Evolutionary conservation across 2,113 vertebrate species (phyloP), one percentile per base, ranked within the genome.

Genomic region (Neoarius graeffei): DNA sequence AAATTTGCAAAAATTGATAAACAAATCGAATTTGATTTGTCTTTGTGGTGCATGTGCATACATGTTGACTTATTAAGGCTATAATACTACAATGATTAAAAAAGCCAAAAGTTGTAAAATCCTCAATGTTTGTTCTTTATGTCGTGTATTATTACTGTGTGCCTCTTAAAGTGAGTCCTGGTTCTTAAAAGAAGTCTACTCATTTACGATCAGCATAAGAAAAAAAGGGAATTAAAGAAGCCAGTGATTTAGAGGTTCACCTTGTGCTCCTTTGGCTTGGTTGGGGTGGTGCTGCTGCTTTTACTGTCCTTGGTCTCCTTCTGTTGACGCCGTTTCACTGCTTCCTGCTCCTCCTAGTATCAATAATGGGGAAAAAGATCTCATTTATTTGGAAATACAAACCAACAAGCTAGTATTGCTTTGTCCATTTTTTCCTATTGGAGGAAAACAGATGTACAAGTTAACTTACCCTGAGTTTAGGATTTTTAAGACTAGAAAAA

Each of bases 401-500:
- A 59, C 13, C 14, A 35, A 76, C 0, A 57, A 6, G 25, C 79
- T 59, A 17, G n/a, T 27, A 57, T 56, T 17, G 74, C 48, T n/a
- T 15, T 2, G 42, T 27, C 20, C 23, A 15, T 54, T 27, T 76
- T 25, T n/a, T 8, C 20, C 50, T 54, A 15, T n/a, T 52, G 14
- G 0, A 20, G 27, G 88, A n/a, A 73, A 27, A 27, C 13, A 83
- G 85, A 20, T 80, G 87, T 1, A 48, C 4, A 54, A 17, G 23
- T 10, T 50, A 59, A 95, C 98, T 99, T 96, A 99, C 98, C 98
- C 98, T 99, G 98, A 99, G 98, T 99, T 99, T 99, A 96, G 98
- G 98, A 95, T 99, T 99, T 97, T 99, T 99, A 94, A 99, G 96
- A 97, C 97, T 99, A 97, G 98, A 99, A 97, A 99, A 99, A 96